phyloP scores from a whole-genome alignment of 2,797 vertebrate species.

The Bradypodion ventrale region DNA sequence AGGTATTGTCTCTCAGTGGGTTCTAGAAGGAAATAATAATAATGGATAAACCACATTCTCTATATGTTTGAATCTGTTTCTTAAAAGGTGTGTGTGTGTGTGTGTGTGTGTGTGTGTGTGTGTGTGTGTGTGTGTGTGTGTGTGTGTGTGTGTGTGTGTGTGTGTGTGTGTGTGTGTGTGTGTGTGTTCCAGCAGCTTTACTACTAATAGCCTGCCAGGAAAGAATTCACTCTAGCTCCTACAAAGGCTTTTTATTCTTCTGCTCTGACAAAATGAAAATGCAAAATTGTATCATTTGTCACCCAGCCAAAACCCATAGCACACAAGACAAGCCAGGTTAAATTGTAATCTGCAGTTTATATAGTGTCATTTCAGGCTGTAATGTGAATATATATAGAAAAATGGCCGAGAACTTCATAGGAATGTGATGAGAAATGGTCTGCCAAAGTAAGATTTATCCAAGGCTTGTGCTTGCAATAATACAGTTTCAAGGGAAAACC shows the following conservation, averaged over 20 bases:
- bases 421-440: neutral
- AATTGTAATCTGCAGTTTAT: rapidly evolving
- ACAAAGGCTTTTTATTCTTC: neutral
- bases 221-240: neutral
- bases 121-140: too few relatives aligned
- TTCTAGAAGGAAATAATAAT: neutral
- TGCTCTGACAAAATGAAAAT: neutral
- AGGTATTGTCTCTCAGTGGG: neutral
- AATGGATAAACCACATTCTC: slow-evolving; percentile 45
- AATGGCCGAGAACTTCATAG: neutral
- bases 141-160: too few relatives aligned
- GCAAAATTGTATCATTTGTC: neutral
- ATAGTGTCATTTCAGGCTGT: slow-evolving; percentile 4
- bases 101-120: too few relatives aligned
- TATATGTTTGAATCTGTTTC: slow-evolving; percentile 45
- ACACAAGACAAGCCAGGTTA: neutral
- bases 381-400: rapidly evolving
- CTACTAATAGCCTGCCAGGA: slow-evolving; percentile 14
- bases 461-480: slow-evolving; percentile 30
- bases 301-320: neutral
- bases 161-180: too few relatives aligned
- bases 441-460: neutral
- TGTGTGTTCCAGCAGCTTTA: slow-evolving; percentile 51
- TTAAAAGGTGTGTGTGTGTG: too few relatives aligned
- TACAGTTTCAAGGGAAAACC: slow-evolving; percentile 22